Percentiles rank a stretch among this genome's conserved stretches.
Evolutionary conservation across 1,140 invertebrate species (phyloP).

Genomic region (Aricia agestis): DNA sequence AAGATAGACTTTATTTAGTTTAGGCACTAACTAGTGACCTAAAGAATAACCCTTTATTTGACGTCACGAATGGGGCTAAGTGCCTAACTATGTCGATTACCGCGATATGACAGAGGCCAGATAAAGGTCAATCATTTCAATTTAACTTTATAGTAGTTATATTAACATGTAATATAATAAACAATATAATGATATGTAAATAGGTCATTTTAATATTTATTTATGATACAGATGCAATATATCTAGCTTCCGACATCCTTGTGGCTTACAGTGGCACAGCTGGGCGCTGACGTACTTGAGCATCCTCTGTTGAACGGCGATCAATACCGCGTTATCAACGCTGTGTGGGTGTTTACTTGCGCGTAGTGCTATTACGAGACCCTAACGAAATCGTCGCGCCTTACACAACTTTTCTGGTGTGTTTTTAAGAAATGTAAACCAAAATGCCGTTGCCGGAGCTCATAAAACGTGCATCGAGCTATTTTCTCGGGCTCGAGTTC

Average conservation of each 20-base stretch:
- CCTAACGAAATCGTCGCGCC: constrained; percentile 51
- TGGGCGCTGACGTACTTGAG: constrained; percentile 44
- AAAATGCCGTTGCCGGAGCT: constrained; percentile 86
- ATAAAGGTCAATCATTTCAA: neutral
- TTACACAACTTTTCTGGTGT: constrained; percentile 44
- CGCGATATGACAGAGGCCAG: neutral
- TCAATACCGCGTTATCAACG: constrained; percentile 69
- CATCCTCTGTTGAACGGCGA: constrained; percentile 46
- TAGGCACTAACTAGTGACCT: too few species aligned
- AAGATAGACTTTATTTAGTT: too few species aligned
- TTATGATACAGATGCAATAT: neutral
- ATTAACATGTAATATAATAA: too few species aligned
- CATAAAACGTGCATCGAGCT: constrained; percentile 85
- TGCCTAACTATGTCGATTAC: neutral
- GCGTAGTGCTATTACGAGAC: constrained; percentile 59
- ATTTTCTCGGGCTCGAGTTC: constrained; percentile 82
- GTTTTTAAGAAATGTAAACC: constrained; percentile 57
- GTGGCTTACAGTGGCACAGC: constrained; percentile 18
- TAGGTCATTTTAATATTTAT: neutral
- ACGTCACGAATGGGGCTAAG: neutral
- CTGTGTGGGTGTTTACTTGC: constrained; percentile 69
- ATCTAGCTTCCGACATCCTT: neutral
- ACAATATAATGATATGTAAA: neutral
- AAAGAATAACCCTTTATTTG: neutral
- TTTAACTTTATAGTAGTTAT: too few species aligned